Evolutionary conservation across 1,140 invertebrate genomes (phyloP).

Genomic region (Drosophila guanche): DNA sequence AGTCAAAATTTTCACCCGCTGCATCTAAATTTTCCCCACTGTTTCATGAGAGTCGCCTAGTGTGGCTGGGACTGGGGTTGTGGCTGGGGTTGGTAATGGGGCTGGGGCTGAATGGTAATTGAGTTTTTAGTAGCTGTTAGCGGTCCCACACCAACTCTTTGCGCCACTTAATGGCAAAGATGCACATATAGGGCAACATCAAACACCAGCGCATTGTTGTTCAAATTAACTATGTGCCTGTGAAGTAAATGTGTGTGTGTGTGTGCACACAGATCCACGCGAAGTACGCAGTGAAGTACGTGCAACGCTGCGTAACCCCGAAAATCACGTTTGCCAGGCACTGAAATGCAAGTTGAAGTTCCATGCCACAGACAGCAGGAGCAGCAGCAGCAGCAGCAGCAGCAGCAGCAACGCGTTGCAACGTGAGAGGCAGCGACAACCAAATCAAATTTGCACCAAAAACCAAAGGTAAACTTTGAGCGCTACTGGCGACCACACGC

Average conservation of each 20-base stretch:
- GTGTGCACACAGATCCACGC: neutral
- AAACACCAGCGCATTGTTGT: constrained; percentile 57
- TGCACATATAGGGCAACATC: constrained; percentile 41
- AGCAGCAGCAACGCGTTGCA: too few species aligned
- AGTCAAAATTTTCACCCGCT: too few species aligned
- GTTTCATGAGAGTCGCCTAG: too few species aligned
- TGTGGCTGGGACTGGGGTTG: neutral
- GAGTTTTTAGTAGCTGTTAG: constrained; percentile 79
- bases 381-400: too few species aligned
- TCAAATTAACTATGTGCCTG: constrained; percentile 63
- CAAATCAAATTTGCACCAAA: constrained; percentile 81
- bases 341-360: constrained; percentile 67
- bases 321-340: constrained; percentile 46
- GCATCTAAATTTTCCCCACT: too few species aligned
- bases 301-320: constrained; percentile 12
- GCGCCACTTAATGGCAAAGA: constrained; percentile 68
- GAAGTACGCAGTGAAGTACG: constrained; percentile 1
- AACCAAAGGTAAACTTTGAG: constrained; percentile 79
- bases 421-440: constrained; percentile 25
- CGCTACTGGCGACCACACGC: constrained; percentile 35
- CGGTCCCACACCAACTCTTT: constrained; percentile 70
- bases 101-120: constrained; percentile 66
- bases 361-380: constrained; percentile 30
- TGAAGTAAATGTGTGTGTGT: too few species aligned
- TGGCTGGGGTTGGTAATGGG: constrained; percentile 24